Base-by-base conservation (phyloP, 2,113 vertebrate genomes). In the Scomber japonicus region DNA sequence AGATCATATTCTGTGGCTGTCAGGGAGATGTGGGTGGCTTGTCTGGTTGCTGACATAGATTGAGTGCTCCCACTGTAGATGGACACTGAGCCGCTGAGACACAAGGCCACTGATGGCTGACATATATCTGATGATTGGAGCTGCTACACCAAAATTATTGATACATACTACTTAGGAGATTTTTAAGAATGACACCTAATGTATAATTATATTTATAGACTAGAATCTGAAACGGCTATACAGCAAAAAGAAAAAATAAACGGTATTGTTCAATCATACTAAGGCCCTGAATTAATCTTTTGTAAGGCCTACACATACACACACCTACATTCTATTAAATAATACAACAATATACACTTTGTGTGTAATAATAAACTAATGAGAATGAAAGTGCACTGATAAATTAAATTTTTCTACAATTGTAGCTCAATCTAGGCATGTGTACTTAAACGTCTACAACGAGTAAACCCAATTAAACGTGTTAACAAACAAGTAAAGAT, bases 401-500 rank as follows among this genome's bases (percentile, higher is more conserved):
- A 62, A 7, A 40, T 40, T 40, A 7, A 40, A 7, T 40, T 40
- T 40, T 7, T 40, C 35, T 40, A 40, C 35, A 40, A 40, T 40
- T 40, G 35, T 40, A 40, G 35, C 62, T 66, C 75, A 68, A 65
- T 71, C 68, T 14, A 70, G 76, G 24, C 51, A 78, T 87, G 83
- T 90, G 69, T 51, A 64, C 75, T 86, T 92, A 88, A 90, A 87
- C 84, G 82, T 91, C 83, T 65, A 92, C 86, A 85, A 75, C 50
- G 86, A 91, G 81, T 92, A 91, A 94, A 92, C 87, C 90, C 89
- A 94, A 94, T 95, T 94, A 94, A 94, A 95, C 84, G 90, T 94
- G 92, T 90, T 94, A 94, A 93, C 91, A 95, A 95, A 94, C 92
- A 94, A 92, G 93, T 90, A 93, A 92, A 94, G 91, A 94, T 95